Evolutionary conservation across 1,140 invertebrate species (phyloP).

Genomic region (Zaprionus ghesquierei): DNA sequence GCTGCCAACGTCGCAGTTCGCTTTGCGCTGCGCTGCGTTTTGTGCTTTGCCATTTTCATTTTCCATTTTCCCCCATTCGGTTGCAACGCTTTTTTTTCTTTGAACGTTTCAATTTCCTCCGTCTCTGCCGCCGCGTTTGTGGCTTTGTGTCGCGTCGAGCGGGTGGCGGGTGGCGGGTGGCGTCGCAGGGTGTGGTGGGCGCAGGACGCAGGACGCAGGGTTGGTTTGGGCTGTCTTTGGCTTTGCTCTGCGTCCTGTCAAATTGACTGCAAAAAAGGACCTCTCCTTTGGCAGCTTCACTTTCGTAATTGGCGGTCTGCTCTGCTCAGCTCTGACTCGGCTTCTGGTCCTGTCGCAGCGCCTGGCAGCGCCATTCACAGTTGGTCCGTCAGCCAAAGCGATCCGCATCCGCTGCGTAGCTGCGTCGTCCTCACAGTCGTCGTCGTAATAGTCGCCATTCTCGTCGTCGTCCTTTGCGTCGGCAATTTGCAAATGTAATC

Average conservation of each 20-base stretch:
- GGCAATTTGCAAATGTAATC: slow-evolving; percentile 43
- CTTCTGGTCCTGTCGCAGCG: slow-evolving; percentile 35
- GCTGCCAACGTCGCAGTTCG: slow-evolving; percentile 26
- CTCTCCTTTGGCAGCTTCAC: slow-evolving; percentile 81
- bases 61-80: slow-evolving; percentile 45
- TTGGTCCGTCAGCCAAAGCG: slow-evolving; percentile 75
- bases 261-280: slow-evolving; percentile 82
- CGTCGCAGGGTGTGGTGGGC: not conserved
- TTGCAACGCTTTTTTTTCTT: slow-evolving; percentile 9
- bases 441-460: slow-evolving; percentile 47
- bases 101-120: slow-evolving; percentile 28
- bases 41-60: slow-evolving; percentile 31
- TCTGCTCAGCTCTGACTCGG: slow-evolving; percentile 46
- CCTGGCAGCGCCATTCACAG: slow-evolving; percentile 69
- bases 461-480: slow-evolving; percentile 51
- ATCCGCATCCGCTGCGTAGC: slow-evolving; percentile 58
- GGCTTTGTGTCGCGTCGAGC: slow-evolving; percentile 50
- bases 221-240: slow-evolving; percentile 59
- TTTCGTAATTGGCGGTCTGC: slow-evolving; percentile 81
- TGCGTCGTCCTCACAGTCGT: slow-evolving; percentile 23
- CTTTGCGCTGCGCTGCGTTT: slow-evolving; percentile 13
- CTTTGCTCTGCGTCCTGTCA: slow-evolving; percentile 74
- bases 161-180: slow-evolving; percentile 8
- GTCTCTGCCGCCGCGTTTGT: slow-evolving; percentile 31
- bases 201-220: not conserved